phyloP scores from a whole-genome alignment of 2,888 invertebrate species.

The Ophioninae sp. region DNA sequence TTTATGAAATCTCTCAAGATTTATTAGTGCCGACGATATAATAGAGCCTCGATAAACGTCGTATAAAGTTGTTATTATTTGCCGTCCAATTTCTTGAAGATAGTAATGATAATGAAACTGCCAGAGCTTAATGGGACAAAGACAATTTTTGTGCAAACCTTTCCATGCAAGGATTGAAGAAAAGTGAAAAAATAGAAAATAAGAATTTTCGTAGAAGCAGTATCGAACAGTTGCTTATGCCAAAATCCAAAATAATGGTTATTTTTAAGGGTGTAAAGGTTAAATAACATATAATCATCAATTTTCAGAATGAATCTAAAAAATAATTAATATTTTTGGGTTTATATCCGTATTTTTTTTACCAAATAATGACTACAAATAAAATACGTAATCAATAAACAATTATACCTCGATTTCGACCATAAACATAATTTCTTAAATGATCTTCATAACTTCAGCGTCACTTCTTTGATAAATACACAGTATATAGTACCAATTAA shows the following conservation, averaged over 20 bases:
- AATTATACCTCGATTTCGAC: not conserved
- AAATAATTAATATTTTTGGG: too few species aligned
- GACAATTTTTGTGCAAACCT: not conserved
- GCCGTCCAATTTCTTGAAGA: slow-evolving; percentile 13
- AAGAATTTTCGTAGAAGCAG: not conserved
- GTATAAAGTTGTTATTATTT: slow-evolving; percentile 30
- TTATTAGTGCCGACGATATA: slow-evolving; percentile 49
- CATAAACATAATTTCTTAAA: not conserved
- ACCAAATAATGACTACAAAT: too few species aligned
- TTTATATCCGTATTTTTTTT: too few species aligned
- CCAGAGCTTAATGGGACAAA: not conserved
- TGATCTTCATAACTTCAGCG: too few species aligned
- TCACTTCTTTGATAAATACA: too few species aligned
- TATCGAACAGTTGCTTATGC: not conserved
- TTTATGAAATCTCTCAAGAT: slow-evolving; percentile 51
- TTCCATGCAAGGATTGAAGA: not conserved
- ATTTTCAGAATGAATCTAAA: too few species aligned
- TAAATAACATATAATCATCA: too few species aligned
- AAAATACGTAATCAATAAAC: too few species aligned
- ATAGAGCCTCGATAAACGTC: slow-evolving; percentile 38
- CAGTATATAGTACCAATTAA: too few species aligned
- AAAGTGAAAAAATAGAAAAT: not conserved
- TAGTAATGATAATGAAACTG: slow-evolving; percentile 27
- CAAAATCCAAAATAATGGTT: not conserved
- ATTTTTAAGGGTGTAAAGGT: not conserved